Evolutionary conservation across 2,797 vertebrate species (phyloP).

Genomic region (Ciconia nigra): DNA sequence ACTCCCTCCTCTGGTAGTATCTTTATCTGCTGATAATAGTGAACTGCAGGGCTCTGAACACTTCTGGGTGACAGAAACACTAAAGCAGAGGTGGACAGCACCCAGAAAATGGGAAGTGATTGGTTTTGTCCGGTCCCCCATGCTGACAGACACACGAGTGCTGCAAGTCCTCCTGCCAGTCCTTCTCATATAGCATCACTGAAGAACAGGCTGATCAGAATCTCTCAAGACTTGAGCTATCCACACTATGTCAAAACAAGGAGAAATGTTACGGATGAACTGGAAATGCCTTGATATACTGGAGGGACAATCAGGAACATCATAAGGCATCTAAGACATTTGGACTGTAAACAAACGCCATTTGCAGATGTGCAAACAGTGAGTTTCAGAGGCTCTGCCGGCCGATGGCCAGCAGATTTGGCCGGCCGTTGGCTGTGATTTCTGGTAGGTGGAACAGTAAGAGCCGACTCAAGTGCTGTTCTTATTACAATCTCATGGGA

Average conservation of each 20-base stretch:
- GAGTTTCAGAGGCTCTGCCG: not conserved
- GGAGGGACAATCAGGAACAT: not conserved
- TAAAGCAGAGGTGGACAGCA: not conserved
- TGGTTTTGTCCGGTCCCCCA: not conserved
- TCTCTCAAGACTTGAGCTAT: not conserved
- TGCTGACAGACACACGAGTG: accelerated
- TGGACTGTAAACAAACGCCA: not conserved
- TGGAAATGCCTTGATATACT: not conserved
- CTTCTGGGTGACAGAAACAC: not conserved
- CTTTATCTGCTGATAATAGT: not conserved
- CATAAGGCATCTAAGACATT: not conserved
- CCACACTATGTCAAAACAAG: not conserved
- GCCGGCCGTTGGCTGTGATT: not conserved
- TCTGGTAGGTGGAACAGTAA: not conserved
- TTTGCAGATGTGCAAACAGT: not conserved
- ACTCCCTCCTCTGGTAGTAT: slow-evolving; percentile 36
- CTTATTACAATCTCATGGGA: not conserved
- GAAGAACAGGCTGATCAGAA: not conserved
- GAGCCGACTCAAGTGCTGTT: not conserved
- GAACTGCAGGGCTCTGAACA: not conserved
- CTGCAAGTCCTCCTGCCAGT: not conserved
- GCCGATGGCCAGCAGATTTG: too few relatives aligned
- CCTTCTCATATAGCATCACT: not conserved
- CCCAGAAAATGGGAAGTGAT: not conserved
- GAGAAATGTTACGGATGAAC: not conserved